Evolutionary conservation across 2,888 invertebrate genomes (phyloP).

Genomic region (Mythimna loreyi): DNA sequence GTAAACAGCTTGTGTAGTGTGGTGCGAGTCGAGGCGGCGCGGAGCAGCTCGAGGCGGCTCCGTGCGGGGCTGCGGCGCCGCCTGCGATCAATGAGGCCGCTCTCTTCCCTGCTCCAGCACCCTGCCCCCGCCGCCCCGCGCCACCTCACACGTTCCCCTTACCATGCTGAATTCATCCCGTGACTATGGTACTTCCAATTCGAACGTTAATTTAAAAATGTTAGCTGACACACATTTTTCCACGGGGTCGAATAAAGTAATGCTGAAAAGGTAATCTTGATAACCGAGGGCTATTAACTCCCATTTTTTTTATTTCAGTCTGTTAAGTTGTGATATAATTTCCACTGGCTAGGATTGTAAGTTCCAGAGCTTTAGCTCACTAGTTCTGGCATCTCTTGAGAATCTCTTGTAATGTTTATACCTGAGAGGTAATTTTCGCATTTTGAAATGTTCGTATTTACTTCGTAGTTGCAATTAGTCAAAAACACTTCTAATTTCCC

Average conservation of each 20-base stretch:
- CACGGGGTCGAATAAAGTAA: constrained; percentile 37
- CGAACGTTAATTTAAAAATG: constrained; percentile 78
- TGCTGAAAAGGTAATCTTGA: constrained; percentile 57
- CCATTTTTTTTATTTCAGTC: constrained; percentile 53
- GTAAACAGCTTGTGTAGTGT: constrained; percentile 71
- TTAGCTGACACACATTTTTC: constrained; percentile 70
- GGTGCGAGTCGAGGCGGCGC: constrained; percentile 77
- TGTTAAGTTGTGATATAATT: constrained; percentile 35
- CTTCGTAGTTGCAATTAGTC: too few species aligned
- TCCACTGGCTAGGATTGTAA: constrained; percentile 21
- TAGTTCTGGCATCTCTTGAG: constrained; percentile 12
- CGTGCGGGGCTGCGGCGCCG: constrained; percentile 72
- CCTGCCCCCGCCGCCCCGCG: constrained; percentile 62
- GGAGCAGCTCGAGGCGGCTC: constrained; percentile 70
- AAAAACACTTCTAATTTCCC: too few species aligned
- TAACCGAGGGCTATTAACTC: constrained; percentile 45
- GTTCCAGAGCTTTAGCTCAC: constrained; percentile 6
- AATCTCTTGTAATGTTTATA: neutral
- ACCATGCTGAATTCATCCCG: constrained; percentile 74
- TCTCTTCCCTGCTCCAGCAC: constrained; percentile 70
- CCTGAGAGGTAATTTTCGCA: neutral
- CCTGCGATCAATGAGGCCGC: constrained; percentile 88
- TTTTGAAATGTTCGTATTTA: too few species aligned
- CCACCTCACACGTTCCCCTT: constrained; percentile 64
- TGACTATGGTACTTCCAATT: constrained; percentile 81